Base-by-base conservation (phyloP, 2,113 vertebrate species). In the Leptobrachium leishanense region DNA sequence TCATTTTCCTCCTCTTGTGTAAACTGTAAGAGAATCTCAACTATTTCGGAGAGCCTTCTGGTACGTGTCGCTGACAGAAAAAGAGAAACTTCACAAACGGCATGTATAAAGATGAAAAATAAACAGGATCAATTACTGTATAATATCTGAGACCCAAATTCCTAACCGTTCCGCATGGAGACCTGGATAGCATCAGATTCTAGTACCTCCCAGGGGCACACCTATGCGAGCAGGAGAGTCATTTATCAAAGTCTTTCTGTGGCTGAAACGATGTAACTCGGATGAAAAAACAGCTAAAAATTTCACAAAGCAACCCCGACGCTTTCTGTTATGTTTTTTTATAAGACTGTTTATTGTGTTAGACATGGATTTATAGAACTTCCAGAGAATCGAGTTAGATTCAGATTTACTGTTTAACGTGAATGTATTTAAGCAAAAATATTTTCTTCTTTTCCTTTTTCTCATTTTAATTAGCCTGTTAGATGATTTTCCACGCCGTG, bases 11-110 rank as follows among this genome's bases (percentile, higher is more conserved):
- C 65, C 42, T 74, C 72, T 74, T 81, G 55, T 68, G 78, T 74
- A 74, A 81, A 74, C 78, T 74, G 71, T 62, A 81, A 74, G 78
- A 50, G 71, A 81, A 74, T 81, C 78, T n/a, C 55, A 81, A 68
- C 64, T 74, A 81, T 74, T 46, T 62, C 68, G 64, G 20, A 43
- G 3, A 74, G 72, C 54, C 70, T 68, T 81, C 78, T 81, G 78
- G 72, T 81, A 46, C 78, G 10, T 55, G 73, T 81, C 78, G 68
- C 43, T 72, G 71, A 80, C 66, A 81, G 71, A 68, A 62, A 74
- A 68, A 62, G 54, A 81, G 62, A 74, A 74, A 74, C 69, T 42
- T 67, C 31, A 62, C 53, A 54, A 81, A 81, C 12, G 78, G 71
- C 72, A 68, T 68, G 64, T 46, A 68, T 74, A 74, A 74, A 59